phyloP scores from a whole-genome alignment of 2,797 vertebrate species.

The Chrysocyon brachyurus region DNA sequence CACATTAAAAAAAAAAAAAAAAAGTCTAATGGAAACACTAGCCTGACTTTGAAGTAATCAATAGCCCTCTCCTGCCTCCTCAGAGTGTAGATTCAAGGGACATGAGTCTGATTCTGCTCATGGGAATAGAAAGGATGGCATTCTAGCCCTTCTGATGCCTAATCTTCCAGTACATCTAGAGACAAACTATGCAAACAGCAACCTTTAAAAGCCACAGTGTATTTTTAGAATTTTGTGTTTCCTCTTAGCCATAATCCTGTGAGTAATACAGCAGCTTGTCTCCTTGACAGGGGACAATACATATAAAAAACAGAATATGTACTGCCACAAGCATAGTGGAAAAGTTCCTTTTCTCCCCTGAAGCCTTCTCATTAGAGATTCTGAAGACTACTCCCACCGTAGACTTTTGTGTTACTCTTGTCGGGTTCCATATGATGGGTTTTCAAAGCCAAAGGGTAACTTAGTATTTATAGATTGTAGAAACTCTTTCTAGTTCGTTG shows the following conservation, averaged over 20 bases:
- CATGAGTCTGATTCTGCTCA: not conserved
- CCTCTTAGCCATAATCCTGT: conserved; percentile 33
- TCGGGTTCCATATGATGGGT: not conserved
- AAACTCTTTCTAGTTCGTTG: not conserved
- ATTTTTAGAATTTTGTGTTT: conserved; percentile 70
- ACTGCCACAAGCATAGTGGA: not conserved
- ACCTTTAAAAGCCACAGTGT: conserved; percentile 67
- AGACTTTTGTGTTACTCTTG: not conserved
- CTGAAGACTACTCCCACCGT: not conserved
- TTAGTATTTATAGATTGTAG: not conserved
- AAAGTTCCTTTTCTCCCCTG: conserved; percentile 49
- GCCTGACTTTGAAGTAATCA: not conserved
- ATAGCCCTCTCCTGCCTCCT: not conserved
- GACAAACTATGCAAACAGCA: conserved; percentile 62
- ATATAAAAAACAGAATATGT: conserved; percentile 36
- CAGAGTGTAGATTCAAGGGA: not conserved
- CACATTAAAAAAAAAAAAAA: not conserved
- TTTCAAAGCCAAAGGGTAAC: conserved; percentile 41
- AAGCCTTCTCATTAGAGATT: conserved; percentile 64
- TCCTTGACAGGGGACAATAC: conserved; percentile 33
- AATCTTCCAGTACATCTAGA: conserved; percentile 29
- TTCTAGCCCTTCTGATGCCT: not conserved
- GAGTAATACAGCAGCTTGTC: conserved; percentile 55
- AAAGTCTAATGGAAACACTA: not conserved
- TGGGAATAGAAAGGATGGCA: not conserved